phyloP scores from a whole-genome alignment of 2,888 invertebrate species.

The Caradrina kadenii region DNA sequence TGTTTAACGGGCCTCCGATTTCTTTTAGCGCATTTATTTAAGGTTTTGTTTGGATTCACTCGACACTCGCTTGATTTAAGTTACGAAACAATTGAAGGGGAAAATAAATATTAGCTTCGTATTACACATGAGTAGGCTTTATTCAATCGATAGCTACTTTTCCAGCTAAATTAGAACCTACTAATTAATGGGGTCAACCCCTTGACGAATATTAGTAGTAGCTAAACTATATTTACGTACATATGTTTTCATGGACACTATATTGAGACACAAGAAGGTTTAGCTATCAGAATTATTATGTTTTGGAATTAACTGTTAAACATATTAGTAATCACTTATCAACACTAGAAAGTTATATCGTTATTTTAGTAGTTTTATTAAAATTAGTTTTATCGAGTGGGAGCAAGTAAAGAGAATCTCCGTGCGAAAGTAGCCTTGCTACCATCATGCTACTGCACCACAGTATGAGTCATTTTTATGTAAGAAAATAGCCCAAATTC shows the following conservation, averaged over 20 bases:
- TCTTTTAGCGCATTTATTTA: constrained; percentile 43
- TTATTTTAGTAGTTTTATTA: too few relatives aligned
- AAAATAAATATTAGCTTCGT: constrained; percentile 28
- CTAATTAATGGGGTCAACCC: not conserved
- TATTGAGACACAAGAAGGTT: not conserved
- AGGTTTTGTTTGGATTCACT: constrained; percentile 47
- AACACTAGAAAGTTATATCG: too few relatives aligned
- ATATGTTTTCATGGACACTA: not conserved
- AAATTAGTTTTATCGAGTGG: too few relatives aligned
- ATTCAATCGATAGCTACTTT: not conserved
- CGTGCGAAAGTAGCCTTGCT: too few relatives aligned
- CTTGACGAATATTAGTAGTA: not conserved
- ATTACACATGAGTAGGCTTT: constrained; percentile 22
- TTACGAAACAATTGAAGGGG: constrained; percentile 23
- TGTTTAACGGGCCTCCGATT: constrained; percentile 57
- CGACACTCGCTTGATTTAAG: constrained; percentile 40
- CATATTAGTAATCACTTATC: too few relatives aligned
- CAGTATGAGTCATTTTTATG: too few relatives aligned
- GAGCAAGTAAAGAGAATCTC: not conserved
- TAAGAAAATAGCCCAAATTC: too few relatives aligned
- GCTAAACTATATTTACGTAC: constrained; percentile 5
- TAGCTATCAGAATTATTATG: not conserved
- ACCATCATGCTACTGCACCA: too few relatives aligned
- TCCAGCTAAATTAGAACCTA: not conserved
- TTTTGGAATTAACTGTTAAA: too few relatives aligned